Base-by-base conservation (phyloP, 2,888 invertebrate species). In the Malacosoma neustria region DNA sequence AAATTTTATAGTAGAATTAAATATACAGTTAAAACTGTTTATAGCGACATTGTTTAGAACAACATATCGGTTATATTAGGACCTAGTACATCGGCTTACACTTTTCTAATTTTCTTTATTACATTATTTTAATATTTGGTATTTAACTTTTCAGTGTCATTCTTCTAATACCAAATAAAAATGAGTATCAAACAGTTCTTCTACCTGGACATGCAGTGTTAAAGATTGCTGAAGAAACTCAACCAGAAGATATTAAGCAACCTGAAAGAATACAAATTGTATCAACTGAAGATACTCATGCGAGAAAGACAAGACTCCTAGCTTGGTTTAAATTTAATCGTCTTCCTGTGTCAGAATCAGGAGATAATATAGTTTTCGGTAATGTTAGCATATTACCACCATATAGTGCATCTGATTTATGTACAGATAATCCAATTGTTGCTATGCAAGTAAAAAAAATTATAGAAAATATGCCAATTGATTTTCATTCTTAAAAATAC, bases 141-240 rank as follows among this genome's bases (percentile, higher is more conserved):
- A 38, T 49, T 43, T n/a, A n/a, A n/a, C 41, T 29, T 81, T 79
- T 34, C 66, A 82, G 84, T 46, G 50, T 80, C 2, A 69, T 84
- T 31, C 33, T 84, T n/a, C 63, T 57, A 29, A 53, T 67, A 36
- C 61, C 65, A 1, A 43, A 55, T 37, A 65, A 54, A 37, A 59
- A 64, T 29, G 47, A 35, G 13, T 67, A 57, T 44, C 54, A 63
- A 43, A 69, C 67, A 13, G 55, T 52, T 0, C 40, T 82, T 4
- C 61, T 82, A 45, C 82, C 76, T 6, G 84, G 84, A 1, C 72
- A 73, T 55, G 69, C 79, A 30, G 53, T 84, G 38, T 35, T 63
- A 13, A 52, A 68, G 37, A 39, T 82, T 2, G 42, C 34, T 5
- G 58, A 67, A 46, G 44, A 42, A 36, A 40, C 51, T 34, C 38